phyloP scores from a whole-genome alignment of 2,888 invertebrate species.

The Lutraria lutraria region DNA sequence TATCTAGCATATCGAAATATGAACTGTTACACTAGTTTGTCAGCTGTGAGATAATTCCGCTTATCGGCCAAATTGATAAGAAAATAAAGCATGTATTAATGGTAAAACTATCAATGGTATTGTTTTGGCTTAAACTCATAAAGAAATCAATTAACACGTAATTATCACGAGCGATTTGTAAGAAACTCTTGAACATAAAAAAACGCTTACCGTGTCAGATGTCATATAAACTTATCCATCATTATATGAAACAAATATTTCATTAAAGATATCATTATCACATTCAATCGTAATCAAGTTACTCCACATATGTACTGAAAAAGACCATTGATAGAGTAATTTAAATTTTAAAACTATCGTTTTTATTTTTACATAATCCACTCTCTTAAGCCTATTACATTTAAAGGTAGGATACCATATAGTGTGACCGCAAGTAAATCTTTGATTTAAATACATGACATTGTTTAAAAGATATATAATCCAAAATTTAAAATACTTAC shows the following conservation, averaged over 20 bases:
- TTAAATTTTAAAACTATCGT: neutral
- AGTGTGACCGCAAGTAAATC: neutral
- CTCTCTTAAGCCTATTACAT: neutral
- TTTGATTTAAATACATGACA: neutral
- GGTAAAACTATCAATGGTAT: too few species aligned
- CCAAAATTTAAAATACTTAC: constrained; percentile 12
- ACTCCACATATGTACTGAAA: neutral
- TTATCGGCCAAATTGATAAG: too few species aligned
- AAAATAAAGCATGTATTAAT: too few species aligned
- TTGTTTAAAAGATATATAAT: constrained; percentile 10
- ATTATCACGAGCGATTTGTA: too few species aligned
- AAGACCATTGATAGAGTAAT: neutral
- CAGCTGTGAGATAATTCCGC: too few species aligned
- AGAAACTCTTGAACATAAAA: neutral
- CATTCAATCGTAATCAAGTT: neutral
- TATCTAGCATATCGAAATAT: neutral
- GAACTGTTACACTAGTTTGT: too few species aligned
- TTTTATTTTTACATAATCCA: neutral
- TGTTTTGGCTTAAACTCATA: too few species aligned
- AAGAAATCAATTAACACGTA: too few species aligned
- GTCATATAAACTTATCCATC: neutral
- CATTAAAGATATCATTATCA: neutral
- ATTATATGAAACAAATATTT: neutral
- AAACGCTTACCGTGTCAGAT: constrained; percentile 1
- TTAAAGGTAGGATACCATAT: neutral